These are phyloP conservation scores for Hypselothyrea guttata DNA, from an alignment of 2,888 invertebrate species.

Conservation along the genomic window DNA sequence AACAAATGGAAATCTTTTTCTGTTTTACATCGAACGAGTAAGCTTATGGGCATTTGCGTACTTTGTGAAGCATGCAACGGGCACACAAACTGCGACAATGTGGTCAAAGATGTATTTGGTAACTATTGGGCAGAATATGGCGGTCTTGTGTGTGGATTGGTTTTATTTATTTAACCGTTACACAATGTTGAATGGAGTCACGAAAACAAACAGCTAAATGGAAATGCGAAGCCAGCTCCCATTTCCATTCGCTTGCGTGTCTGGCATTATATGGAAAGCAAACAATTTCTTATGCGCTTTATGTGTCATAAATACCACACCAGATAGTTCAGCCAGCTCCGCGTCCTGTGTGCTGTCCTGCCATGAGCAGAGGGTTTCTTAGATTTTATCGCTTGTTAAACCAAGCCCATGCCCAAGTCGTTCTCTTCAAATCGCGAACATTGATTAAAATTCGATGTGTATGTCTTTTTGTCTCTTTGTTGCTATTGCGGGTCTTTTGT, in stretches of 20 bases:
- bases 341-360: neutral
- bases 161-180: conserved; percentile 8
- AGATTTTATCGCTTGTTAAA: conserved; percentile 64
- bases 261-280: conserved; percentile 15
- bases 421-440: conserved; percentile 34
- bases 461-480: conserved; percentile 1
- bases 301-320: conserved; percentile 38
- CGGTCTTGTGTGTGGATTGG: too few relatives aligned
- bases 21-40: too few relatives aligned
- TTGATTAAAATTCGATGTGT: conserved; percentile 62
- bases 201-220: conserved; percentile 9
- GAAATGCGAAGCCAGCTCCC: conserved; percentile 5
- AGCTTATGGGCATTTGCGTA: neutral
- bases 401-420: conserved; percentile 25
- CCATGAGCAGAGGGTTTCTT: conserved; percentile 20
- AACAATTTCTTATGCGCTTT: conserved; percentile 34
- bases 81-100: neutral
- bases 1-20: too few relatives aligned
- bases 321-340: conserved; percentile 3
- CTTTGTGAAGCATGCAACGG: conserved; percentile 3
- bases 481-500: conserved; percentile 22
- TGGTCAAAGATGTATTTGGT: conserved; percentile 8
- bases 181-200: neutral
- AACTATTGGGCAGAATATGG: conserved; percentile 13
- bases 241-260: neutral